Conservation (phyloP, 2,888 invertebrate genomes). For the Chalcis sispes region DNA sequence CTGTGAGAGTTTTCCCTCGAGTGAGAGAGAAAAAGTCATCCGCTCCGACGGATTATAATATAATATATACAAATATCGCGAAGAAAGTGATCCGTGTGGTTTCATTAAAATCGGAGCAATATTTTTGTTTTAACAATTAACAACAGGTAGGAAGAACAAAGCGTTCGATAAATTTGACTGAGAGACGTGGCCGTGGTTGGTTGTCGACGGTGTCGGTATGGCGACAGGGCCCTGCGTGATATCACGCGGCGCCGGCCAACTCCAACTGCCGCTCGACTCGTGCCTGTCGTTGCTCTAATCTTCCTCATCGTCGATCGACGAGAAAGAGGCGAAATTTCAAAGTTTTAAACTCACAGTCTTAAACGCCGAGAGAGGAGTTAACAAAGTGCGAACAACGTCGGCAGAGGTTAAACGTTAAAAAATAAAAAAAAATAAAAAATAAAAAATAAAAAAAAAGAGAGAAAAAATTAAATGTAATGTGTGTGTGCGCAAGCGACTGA, state of each 20-base stretch:
- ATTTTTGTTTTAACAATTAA: not conserved
- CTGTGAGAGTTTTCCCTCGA: no score
- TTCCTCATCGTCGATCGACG: no score
- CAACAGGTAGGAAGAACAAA: not conserved
- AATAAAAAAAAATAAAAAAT: not conserved
- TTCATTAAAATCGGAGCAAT: not conserved
- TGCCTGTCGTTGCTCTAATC: conserved; percentile 8
- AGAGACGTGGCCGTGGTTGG: not conserved
- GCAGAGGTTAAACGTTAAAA: not conserved
- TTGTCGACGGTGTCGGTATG: conserved; percentile 41
- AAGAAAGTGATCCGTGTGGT: no score
- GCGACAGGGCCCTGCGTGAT: conserved; percentile 39
- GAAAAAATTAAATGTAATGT: conserved; percentile 24
- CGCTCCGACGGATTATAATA: not conserved
- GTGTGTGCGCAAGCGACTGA: conserved; percentile 52
- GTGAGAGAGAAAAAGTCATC: not conserved
- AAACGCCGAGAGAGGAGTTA: no score
- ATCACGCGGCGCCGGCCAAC: conserved; percentile 45
- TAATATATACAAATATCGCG: no score
- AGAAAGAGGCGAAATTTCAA: no score
- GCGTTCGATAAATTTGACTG: conserved; percentile 14
- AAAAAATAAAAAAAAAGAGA: not conserved
- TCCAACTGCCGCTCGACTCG: not conserved
- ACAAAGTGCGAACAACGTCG: not conserved
- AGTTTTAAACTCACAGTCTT: no score